These are phyloP conservation scores for Fundulus diaphanus DNA, from an alignment of 2,797 vertebrate species.

Conservation along the genomic window DNA sequence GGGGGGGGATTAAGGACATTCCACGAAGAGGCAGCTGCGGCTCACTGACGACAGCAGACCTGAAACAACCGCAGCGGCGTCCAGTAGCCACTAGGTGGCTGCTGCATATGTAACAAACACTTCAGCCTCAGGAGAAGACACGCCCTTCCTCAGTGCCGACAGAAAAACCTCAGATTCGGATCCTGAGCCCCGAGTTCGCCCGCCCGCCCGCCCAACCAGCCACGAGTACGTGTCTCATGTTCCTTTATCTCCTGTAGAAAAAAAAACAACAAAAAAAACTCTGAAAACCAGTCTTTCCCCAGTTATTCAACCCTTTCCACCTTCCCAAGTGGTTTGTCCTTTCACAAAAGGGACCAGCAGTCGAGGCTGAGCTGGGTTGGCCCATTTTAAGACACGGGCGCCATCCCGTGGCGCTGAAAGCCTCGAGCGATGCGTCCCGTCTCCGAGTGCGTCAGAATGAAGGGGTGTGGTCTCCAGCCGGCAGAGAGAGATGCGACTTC, in stretches of 20 bases:
- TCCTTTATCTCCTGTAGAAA: slow-evolving; percentile 35
- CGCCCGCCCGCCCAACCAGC: too few relatives aligned
- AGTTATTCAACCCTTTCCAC: slow-evolving; percentile 48
- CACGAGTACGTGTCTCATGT: slow-evolving; percentile 38
- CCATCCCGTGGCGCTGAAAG: slow-evolving; percentile 28
- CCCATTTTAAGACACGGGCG: slow-evolving; percentile 38
- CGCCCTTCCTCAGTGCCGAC: slow-evolving; percentile 70
- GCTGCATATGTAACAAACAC: slow-evolving; percentile 71
- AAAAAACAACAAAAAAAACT: slow-evolving; percentile 22
- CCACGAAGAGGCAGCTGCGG: slow-evolving; percentile 80
- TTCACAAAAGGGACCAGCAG: slow-evolving; percentile 57
- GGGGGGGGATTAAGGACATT: slow-evolving; percentile 68
- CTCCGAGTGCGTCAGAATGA: slow-evolving; percentile 73
- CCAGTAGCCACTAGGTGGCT: slow-evolving; percentile 60
- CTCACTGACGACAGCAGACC: slow-evolving; percentile 66
- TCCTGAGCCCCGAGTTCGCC: slow-evolving; percentile 30
- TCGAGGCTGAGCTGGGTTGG: slow-evolving; percentile 54
- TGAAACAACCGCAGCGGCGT: slow-evolving; percentile 49
- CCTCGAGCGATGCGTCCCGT: slow-evolving; percentile 72
- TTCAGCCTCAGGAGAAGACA: slow-evolving; percentile 62
- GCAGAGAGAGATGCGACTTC: slow-evolving; percentile 60
- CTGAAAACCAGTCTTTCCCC: slow-evolving; percentile 36
- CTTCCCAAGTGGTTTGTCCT: slow-evolving; percentile 72
- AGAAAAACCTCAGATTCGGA: slow-evolving; percentile 31
- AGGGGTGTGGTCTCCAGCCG: slow-evolving; percentile 64